Evolutionary conservation across 1,140 invertebrate species (phyloP).

Genomic region (Acyrthosiphon pisum): DNA sequence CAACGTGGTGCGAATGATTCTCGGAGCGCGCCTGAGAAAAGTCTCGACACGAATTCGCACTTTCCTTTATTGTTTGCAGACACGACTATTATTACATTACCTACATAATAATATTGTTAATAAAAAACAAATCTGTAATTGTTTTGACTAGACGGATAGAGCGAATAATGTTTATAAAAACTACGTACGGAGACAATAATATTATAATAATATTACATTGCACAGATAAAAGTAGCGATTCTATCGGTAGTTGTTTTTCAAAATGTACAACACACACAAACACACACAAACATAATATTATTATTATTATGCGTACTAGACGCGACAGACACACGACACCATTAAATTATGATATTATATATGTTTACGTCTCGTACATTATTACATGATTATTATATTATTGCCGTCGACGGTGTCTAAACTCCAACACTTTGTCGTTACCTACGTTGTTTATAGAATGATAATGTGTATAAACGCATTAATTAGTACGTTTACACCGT

Average conservation of each 20-base stretch:
- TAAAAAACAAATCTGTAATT: not conserved
- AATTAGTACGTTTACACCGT: slow-evolving; percentile 1
- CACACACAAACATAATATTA: not conserved
- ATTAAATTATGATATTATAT: not conserved
- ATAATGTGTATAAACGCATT: not conserved
- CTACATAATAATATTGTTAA: not conserved
- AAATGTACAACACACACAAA: not conserved
- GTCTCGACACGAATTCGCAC: not conserved
- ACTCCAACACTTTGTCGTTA: not conserved
- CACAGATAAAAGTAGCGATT: not conserved
- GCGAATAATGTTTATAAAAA: not conserved
- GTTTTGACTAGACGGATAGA: not conserved
- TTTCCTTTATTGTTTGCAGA: not conserved
- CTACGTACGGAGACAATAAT: not conserved
- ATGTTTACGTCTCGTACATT: not conserved
- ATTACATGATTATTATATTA: not conserved
- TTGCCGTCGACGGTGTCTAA: not conserved
- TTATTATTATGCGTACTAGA: not conserved
- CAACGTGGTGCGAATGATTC: not conserved
- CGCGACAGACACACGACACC: not conserved
- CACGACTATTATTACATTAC: not conserved
- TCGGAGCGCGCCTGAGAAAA: not conserved
- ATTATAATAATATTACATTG: no score
- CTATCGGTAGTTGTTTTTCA: not conserved
- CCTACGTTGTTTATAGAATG: not conserved